Percentiles rank a stretch among this genome's conserved stretches.
These are phyloP conservation scores for Loriculus beryllinus DNA, from an alignment of 2,797 vertebrate genomes.

Conservation along the genomic window DNA sequence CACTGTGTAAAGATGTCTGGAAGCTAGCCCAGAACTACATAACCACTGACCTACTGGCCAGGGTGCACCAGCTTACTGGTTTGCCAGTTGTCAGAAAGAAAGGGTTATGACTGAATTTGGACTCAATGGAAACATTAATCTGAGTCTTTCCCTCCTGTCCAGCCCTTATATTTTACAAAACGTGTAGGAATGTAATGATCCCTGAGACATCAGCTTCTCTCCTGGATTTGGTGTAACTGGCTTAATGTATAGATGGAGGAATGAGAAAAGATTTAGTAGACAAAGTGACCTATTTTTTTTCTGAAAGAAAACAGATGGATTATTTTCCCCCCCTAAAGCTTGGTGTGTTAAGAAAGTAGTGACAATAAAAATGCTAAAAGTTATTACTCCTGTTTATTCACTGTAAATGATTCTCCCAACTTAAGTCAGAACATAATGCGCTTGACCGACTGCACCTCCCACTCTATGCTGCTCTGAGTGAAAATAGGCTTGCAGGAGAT, in stretches of 20 bases:
- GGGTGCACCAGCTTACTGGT: neutral
- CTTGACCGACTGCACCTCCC: neutral
- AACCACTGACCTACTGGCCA: neutral
- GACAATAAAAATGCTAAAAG: neutral
- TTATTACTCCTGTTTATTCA: neutral
- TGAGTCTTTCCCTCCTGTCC: neutral
- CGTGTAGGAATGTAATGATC: neutral
- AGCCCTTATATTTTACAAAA: neutral
- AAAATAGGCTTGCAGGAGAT: neutral
- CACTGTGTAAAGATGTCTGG: neutral
- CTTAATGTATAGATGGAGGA: neutral
- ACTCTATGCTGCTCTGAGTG: neutral
- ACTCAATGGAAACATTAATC: neutral
- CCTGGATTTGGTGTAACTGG: neutral
- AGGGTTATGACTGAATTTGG: neutral
- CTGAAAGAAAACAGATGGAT: neutral
- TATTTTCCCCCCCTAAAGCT: neutral
- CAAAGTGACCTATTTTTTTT: neutral
- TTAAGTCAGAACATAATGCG: neutral
- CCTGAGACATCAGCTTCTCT: neutral
- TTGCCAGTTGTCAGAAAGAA: neutral
- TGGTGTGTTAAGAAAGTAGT: neutral
- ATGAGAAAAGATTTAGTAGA: neutral
- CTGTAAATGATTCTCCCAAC: neutral
- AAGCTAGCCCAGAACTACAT: neutral